phyloP scores from a whole-genome alignment of 2,888 invertebrate species.

The Ormyrus labotus region DNA sequence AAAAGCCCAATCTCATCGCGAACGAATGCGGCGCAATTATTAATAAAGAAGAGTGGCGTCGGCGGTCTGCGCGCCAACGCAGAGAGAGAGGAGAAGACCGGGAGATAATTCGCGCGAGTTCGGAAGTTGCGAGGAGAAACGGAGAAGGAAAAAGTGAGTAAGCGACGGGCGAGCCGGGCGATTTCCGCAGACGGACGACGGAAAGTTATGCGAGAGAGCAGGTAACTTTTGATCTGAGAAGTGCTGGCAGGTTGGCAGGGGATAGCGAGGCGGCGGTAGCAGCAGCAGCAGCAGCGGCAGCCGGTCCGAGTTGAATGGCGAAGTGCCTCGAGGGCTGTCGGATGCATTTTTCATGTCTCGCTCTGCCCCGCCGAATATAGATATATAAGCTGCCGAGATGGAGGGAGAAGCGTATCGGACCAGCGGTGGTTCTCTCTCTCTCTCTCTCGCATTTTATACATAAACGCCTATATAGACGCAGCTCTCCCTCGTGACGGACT shows the following conservation, averaged over 20 bases:
- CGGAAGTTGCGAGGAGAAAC: background rate
- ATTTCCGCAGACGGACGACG: conserved; percentile 43
- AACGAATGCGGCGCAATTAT: conserved; percentile 40
- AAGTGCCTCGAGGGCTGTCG: conserved; percentile 70
- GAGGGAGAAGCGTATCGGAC: background rate
- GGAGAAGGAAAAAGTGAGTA: background rate
- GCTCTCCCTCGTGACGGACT: conserved; percentile 52
- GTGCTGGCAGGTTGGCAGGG: conserved; percentile 70
- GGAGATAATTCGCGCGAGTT: no score
- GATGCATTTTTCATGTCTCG: conserved; percentile 74
- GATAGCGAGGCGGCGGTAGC: conserved; percentile 1
- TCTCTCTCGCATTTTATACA: background rate
- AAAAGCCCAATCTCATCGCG: conserved; percentile 39
- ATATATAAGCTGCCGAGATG: conserved; percentile 41
- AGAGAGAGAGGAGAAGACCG: background rate
- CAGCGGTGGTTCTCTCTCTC: background rate
- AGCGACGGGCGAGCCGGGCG: conserved; percentile 30
- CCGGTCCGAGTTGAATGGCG: conserved; percentile 67
- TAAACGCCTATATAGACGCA: conserved; percentile 37
- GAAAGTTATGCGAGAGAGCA: conserved; percentile 63
- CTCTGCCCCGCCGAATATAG: background rate
- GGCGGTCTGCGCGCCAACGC: background rate
- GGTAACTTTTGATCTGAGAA: conserved; percentile 74
- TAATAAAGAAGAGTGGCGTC: conserved; percentile 48
- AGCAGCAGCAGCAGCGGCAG: conserved; percentile 38